Evolutionary conservation across 2,888 invertebrate genomes (phyloP), one percentile per base, ranked within the genome.

Genomic region (Tyria jacobaeae): DNA sequence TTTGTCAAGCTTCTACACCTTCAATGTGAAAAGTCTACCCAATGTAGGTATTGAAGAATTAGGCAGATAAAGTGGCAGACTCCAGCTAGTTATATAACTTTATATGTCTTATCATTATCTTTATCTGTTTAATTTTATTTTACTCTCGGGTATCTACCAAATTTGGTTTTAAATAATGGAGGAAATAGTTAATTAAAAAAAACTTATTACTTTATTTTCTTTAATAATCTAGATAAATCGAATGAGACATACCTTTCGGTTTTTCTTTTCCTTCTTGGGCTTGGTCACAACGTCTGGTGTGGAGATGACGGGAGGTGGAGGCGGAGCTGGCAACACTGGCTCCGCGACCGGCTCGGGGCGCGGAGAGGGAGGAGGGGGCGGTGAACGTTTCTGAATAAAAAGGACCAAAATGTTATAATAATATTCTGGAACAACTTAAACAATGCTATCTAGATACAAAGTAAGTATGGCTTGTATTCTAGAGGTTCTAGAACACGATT

Each of bases 241-340:
- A 47, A 44, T 10, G 44, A 44, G 21, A 24, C 41, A 39, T 77
- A 92, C 93, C 88, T 93, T 93, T 49, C 93, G 81, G 62, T 90
- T 92, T 71, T 93, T 93, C 78, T 92, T 92, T 76, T 93, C 93
- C 69, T 93, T 93, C 80, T 93, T 93, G 41, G 82, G 79, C 60
- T 92, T 92, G 44, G 87, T 79, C 1, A 73, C 60, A 31, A 66
- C 21, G n/a, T 76, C 78, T 0, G 71, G 57, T 2, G 55, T 6
- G 41, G 78, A 58, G 56, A 74, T 63, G 87, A 68, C 71, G 68
- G 70, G 85, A 58, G 79, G 83, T 59, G 86, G 80, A 1, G 84
- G 81, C 14, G 83, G 79, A 25, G 78, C 76, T 4, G 83, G 79
- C 1, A 82, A 69, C 34, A 81, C 76, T 41, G 84, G 72, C 49